Evolutionary conservation across 2,888 invertebrate species (phyloP).

Genomic region (Netelia inedita): DNA sequence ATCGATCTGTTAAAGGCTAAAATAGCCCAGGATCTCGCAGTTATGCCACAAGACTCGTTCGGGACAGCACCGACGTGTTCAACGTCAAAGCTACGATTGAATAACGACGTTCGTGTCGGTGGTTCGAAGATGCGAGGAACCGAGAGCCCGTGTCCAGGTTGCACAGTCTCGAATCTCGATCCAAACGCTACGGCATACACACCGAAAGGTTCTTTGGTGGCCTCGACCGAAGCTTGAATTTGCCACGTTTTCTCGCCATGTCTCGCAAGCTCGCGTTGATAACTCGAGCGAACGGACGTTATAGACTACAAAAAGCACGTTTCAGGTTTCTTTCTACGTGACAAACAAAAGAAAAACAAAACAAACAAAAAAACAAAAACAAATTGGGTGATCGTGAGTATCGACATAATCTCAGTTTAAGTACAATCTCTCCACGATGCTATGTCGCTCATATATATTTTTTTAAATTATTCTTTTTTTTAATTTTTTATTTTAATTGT

Average conservation of each 20-base stretch:
- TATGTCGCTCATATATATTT: slow-evolving; percentile 45
- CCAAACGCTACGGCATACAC: slow-evolving; percentile 97
- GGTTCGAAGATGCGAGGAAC: slow-evolving; percentile 81
- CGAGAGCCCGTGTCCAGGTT: slow-evolving; percentile 84
- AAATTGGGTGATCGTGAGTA: slow-evolving; percentile 65
- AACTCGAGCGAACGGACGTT: slow-evolving; percentile 17
- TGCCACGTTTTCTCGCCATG: slow-evolving; percentile 55
- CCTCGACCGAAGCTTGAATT: slow-evolving; percentile 87
- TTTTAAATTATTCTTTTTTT: slow-evolving; percentile 28
- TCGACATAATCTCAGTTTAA: slow-evolving; percentile 61
- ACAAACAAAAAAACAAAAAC: slow-evolving; percentile 17
- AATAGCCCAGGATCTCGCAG: slow-evolving; percentile 96
- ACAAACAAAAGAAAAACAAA: slow-evolving; percentile 31
- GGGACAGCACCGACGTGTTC: slow-evolving; percentile 87
- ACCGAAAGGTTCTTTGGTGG: slow-evolving; percentile 90
- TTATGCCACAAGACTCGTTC: slow-evolving; percentile 93
- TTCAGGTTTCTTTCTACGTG: slow-evolving; percentile 60
- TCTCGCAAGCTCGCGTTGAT: slow-evolving; percentile 32
- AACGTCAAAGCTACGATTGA: slow-evolving; percentile 88
- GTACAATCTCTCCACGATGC: slow-evolving; percentile 57
- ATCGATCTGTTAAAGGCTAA: slow-evolving; percentile 95
- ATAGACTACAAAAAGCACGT: slow-evolving; percentile 45
- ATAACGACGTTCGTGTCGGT: slow-evolving; percentile 82
- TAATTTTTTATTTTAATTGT: slow-evolving; percentile 38
- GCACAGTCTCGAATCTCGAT: slow-evolving; percentile 89